These are phyloP conservation scores for Dermatemys mawii DNA, from an alignment of 2,113 vertebrate species.

Conservation along the genomic window DNA sequence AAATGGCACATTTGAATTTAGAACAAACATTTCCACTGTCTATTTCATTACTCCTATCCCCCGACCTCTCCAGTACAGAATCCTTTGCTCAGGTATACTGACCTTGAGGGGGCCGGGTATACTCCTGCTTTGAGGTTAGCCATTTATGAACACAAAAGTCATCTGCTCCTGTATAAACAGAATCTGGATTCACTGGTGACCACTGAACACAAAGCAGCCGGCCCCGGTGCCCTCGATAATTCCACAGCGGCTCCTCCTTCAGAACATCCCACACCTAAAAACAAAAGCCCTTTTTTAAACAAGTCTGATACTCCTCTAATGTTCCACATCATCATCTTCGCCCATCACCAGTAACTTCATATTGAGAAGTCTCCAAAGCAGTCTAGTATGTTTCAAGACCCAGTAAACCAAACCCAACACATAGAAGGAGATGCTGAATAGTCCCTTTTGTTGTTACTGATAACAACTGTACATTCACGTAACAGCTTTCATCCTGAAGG, in stretches of 20 bases:
- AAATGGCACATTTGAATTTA: not conserved
- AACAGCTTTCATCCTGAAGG: not conserved
- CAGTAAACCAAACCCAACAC: not conserved
- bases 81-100: not conserved
- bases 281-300: not conserved
- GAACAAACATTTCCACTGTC: not conserved
- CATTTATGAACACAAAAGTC: constrained; percentile 95
- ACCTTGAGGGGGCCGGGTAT: constrained; percentile 91
- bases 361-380: not conserved
- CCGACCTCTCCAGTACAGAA: not conserved
- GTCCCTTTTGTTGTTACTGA: not conserved
- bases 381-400: not conserved
- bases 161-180: constrained; percentile 93
- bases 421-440: not conserved
- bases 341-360: not conserved
- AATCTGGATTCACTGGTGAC: constrained; percentile 90
- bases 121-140: constrained; percentile 87
- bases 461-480: not conserved
- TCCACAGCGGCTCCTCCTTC: constrained; percentile 87
- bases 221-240: constrained; percentile 92
- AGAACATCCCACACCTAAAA: constrained; percentile 93
- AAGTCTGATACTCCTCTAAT: not conserved
- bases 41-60: not conserved
- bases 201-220: constrained; percentile 90
- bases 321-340: not conserved